phyloP scores from a whole-genome alignment of 2,888 invertebrate species.

The Heliconius erato region DNA sequence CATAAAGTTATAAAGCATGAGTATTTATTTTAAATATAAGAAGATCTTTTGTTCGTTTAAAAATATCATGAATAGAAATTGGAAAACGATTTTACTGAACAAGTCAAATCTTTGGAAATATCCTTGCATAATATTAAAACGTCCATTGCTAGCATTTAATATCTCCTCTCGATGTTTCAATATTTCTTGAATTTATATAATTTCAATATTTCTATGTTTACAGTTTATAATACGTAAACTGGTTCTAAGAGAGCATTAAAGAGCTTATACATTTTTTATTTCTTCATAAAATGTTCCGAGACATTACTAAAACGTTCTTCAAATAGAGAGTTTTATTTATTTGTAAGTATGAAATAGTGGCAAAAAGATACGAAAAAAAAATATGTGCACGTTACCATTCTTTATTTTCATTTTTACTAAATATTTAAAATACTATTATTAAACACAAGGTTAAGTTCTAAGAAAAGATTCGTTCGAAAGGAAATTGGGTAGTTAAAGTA shows the following conservation, averaged over 20 bases:
- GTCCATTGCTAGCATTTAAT: slow-evolving; percentile 1
- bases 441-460: not conserved
- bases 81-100: not conserved
- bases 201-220: not conserved
- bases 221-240: not conserved
- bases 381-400: not conserved
- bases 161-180: not conserved
- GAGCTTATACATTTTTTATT: not conserved
- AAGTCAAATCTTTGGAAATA: slow-evolving; percentile 8
- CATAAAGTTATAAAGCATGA: too few species aligned
- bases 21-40: not conserved
- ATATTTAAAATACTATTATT: not conserved
- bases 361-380: not conserved
- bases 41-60: not conserved
- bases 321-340: too few species aligned
- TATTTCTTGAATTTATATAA: not conserved
- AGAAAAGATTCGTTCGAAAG: slow-evolving; percentile 24
- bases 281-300: not conserved
- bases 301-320: not conserved
- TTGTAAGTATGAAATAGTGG: too few species aligned
- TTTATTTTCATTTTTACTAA: not conserved
- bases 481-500: slow-evolving; percentile 36
- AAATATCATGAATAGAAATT: not conserved
- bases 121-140: not conserved
- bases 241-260: not conserved